Conservation (phyloP, 2,797 vertebrate species). For the Zalophus californianus region DNA sequence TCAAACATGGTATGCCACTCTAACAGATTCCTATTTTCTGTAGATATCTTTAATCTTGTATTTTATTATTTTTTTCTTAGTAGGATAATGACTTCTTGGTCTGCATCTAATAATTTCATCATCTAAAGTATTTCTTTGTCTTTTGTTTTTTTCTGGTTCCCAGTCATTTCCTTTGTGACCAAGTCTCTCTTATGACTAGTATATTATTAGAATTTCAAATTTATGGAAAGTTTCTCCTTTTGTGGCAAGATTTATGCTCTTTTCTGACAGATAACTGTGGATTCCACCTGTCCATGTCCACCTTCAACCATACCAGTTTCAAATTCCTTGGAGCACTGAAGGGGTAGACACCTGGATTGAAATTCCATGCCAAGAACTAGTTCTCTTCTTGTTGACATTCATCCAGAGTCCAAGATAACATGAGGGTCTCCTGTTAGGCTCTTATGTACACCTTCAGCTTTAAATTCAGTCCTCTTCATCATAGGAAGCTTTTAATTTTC, state of each 20-base stretch:
- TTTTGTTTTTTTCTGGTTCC: constrained; percentile 7
- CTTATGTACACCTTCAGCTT: background rate
- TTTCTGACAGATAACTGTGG: background rate
- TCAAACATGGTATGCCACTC: background rate
- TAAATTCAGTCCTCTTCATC: background rate
- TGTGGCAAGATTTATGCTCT: background rate
- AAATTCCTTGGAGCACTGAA: background rate
- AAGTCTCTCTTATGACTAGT: background rate
- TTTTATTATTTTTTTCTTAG: background rate
- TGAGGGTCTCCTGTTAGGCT: background rate
- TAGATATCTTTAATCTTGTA: background rate
- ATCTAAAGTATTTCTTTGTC: background rate
- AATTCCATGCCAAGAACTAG: background rate
- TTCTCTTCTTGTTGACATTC: background rate
- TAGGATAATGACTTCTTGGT: background rate
- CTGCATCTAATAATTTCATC: background rate
- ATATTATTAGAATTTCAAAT: background rate
- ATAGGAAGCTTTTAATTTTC: background rate
- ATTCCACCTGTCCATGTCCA: background rate
- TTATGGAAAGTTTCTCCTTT: background rate
- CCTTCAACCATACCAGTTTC: background rate
- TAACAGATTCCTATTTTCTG: background rate
- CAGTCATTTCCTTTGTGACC: background rate
- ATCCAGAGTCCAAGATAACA: background rate
- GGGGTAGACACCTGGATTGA: background rate